phyloP scores from a whole-genome alignment of 1,140 invertebrate species.

The Camponotus vicinus region DNA sequence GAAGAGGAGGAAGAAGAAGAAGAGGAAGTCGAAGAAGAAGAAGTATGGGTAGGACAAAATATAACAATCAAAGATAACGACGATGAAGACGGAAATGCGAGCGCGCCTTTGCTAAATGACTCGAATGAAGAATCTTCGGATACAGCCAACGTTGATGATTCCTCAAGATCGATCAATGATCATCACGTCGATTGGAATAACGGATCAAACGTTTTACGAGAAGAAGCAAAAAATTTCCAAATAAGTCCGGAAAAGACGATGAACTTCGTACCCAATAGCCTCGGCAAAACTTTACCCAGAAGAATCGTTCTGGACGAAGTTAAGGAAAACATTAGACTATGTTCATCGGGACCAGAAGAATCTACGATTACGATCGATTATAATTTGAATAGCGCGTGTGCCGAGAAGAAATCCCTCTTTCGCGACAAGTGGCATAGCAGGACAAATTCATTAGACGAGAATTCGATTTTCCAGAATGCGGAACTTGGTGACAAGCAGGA shows the following conservation, averaged over 20 bases:
- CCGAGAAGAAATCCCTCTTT: constrained; percentile 69
- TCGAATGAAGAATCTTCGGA: constrained; percentile 64
- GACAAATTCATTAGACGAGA: constrained; percentile 76
- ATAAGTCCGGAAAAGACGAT: constrained; percentile 65
- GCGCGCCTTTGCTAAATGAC: neutral
- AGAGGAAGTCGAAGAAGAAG: constrained; percentile 63
- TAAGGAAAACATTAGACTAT: constrained; percentile 72
- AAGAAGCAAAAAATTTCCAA: constrained; percentile 8
- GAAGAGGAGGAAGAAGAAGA: constrained; percentile 48
- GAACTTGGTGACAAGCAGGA: constrained; percentile 39
- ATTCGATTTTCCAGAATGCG: constrained; percentile 71
- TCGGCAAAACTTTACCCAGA: constrained; percentile 70
- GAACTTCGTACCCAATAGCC: constrained; percentile 77
- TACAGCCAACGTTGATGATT: constrained; percentile 35
- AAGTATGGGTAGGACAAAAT: constrained; percentile 53
- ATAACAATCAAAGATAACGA: constrained; percentile 65
- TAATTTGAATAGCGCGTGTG: constrained; percentile 71
- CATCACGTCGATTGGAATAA: constrained; percentile 25
- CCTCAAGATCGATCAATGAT: constrained; percentile 58
- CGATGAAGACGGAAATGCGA: constrained; percentile 64
- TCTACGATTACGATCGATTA: constrained; percentile 67
- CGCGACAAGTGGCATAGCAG: constrained; percentile 74
- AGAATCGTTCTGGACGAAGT: constrained; percentile 61
- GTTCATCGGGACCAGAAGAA: constrained; percentile 56
- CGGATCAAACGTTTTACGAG: constrained; percentile 27